phyloP scores from a whole-genome alignment of 1,140 invertebrate genomes.

The Drosophila ohnishii region DNA sequence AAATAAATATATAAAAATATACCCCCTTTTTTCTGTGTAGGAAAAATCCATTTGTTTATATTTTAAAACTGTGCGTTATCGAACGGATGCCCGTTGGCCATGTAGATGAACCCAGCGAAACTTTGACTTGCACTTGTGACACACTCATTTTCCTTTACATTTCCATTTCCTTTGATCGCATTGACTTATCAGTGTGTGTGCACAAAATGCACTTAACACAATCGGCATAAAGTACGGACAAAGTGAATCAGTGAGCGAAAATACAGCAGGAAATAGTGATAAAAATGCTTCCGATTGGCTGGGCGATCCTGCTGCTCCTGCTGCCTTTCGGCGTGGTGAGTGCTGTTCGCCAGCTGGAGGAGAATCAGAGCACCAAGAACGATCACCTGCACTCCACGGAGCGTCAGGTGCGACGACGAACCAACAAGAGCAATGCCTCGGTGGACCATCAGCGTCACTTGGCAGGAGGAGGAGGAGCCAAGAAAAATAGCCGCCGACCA shows the following conservation, averaged over 20 bases:
- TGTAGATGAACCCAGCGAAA: constrained; percentile 28
- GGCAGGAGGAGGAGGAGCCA: not conserved
- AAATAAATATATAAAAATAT: no score
- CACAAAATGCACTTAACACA: constrained; percentile 53
- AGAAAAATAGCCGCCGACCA: constrained; percentile 13
- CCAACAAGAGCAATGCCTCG: constrained; percentile 41
- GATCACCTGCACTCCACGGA: constrained; percentile 26
- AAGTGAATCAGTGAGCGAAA: constrained; percentile 35
- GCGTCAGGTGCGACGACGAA: constrained; percentile 33
- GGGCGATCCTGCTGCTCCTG: constrained; percentile 36
- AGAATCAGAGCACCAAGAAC: constrained; percentile 51
- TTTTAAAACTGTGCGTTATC: constrained; percentile 23
- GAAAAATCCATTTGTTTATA: constrained; percentile 19
- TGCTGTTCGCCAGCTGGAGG: constrained; percentile 45
- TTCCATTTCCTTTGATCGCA: constrained; percentile 27
- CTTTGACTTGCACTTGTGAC: constrained; percentile 42
- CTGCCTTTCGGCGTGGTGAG: constrained; percentile 27
- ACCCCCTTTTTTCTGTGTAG: constrained; percentile 14
- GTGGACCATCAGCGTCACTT: constrained; percentile 35
- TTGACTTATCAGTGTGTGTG: constrained; percentile 30
- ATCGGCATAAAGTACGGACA: constrained; percentile 8
- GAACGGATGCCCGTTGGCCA: constrained; percentile 39
- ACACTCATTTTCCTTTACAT: constrained; percentile 22
- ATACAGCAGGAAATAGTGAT: constrained; percentile 23
- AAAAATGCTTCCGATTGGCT: constrained; percentile 49